Conservation (phyloP, 2,113 vertebrate species). For the Sciurus niger region DNA sequence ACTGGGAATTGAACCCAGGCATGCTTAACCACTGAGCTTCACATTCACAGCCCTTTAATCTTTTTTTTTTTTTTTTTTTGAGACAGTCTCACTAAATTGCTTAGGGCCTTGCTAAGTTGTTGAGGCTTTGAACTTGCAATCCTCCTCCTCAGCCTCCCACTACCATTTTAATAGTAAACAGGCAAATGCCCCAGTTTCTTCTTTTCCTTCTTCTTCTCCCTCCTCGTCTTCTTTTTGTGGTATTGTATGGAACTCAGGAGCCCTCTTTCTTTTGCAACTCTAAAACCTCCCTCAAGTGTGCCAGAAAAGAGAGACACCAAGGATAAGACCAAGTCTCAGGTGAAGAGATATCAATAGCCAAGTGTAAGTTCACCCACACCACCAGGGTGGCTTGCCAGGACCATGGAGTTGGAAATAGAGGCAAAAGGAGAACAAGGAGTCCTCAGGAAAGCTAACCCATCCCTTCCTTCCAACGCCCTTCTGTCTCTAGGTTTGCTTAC, state of each 20-base stretch:
- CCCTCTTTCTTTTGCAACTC: background rate
- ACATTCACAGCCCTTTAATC: too few relatives aligned
- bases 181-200: background rate
- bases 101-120: background rate
- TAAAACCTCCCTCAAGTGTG: background rate
- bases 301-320: conserved; percentile 9
- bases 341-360: background rate
- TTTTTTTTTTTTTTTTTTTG: background rate
- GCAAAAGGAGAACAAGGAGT: background rate
- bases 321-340: background rate
- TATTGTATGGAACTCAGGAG: too few relatives aligned
- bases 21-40: background rate
- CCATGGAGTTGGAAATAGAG: background rate
- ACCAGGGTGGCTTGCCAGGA: background rate
- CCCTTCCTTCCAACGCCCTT: background rate
- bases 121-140: background rate
- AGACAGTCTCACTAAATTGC: too few relatives aligned
- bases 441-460: background rate
- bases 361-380: background rate
- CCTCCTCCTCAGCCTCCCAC: background rate
- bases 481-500: conserved; percentile 6
- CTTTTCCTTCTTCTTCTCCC: background rate
- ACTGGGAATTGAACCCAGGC: background rate
- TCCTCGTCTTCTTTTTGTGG: too few relatives aligned
- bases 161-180: background rate